Evolutionary conservation across 2,113 vertebrate species (phyloP).

Genomic region (Phrynosoma platyrhinos): DNA sequence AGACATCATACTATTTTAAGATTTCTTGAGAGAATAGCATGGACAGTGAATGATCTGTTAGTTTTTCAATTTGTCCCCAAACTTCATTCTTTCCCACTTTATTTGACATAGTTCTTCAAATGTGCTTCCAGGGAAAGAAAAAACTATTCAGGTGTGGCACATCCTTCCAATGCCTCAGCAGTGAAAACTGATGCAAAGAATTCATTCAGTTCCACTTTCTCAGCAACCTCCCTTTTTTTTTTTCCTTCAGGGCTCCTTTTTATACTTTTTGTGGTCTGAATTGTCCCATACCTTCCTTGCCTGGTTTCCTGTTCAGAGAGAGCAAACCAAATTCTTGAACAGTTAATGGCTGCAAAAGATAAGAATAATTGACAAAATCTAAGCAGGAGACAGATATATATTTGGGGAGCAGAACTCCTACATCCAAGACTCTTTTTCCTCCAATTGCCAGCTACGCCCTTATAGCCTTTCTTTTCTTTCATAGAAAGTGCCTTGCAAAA

Average conservation of each 20-base stretch:
- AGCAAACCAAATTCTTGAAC: constrained; percentile 60
- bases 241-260: constrained; percentile 2
- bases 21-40: background rate
- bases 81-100: background rate
- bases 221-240: background rate
- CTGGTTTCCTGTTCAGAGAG: background rate
- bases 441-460: constrained; percentile 46
- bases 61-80: background rate
- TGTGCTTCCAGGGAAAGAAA: too few relatives aligned
- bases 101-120: background rate
- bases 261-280: background rate
- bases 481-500: constrained; percentile 21
- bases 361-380: constrained; percentile 48
- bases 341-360: constrained; percentile 44
- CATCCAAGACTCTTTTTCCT: constrained; percentile 45
- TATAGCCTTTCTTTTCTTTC: constrained; percentile 33
- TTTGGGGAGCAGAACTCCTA: constrained; percentile 43
- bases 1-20: background rate
- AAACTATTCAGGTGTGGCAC: background rate
- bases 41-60: background rate
- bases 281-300: background rate
- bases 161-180: background rate
- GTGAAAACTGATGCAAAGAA: background rate
- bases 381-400: constrained; percentile 48
- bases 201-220: background rate